Evolutionary conservation across 2,888 invertebrate genomes (phyloP).

Genomic region (Sepiola atlantica): DNA sequence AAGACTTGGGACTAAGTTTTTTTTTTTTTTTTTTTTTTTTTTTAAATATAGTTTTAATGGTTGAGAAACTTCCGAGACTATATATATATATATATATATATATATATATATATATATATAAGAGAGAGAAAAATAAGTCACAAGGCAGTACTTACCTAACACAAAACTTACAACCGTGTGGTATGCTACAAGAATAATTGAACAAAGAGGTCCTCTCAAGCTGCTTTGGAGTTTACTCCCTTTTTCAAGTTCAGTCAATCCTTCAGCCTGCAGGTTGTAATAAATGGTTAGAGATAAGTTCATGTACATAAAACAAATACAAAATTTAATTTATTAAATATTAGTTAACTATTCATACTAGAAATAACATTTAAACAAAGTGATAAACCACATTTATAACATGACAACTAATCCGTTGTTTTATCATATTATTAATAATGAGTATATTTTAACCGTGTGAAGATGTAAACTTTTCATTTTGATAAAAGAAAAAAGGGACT

Average conservation of each 20-base stretch:
- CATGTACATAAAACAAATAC: not conserved
- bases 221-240: constrained; percentile 84
- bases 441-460: not conserved
- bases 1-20: too few species aligned
- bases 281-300: not conserved
- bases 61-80: too few species aligned
- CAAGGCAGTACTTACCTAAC: constrained; percentile 78
- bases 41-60: too few species aligned
- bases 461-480: not conserved
- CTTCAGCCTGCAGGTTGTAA: constrained; percentile 71
- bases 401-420: not conserved
- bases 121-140: not conserved
- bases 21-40: too few species aligned
- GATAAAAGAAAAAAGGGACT: too few species aligned
- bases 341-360: not conserved
- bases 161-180: constrained; percentile 89
- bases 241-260: constrained; percentile 83
- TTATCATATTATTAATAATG: not conserved
- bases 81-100: not conserved
- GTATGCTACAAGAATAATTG: constrained; percentile 88
- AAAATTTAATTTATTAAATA: not conserved
- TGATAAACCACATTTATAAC: not conserved
- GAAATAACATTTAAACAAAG: not conserved
- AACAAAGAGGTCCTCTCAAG: constrained; percentile 88
- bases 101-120: too few species aligned